Conservation (phyloP, 2,113 vertebrate genomes). For the Cavia aperea region DNA sequence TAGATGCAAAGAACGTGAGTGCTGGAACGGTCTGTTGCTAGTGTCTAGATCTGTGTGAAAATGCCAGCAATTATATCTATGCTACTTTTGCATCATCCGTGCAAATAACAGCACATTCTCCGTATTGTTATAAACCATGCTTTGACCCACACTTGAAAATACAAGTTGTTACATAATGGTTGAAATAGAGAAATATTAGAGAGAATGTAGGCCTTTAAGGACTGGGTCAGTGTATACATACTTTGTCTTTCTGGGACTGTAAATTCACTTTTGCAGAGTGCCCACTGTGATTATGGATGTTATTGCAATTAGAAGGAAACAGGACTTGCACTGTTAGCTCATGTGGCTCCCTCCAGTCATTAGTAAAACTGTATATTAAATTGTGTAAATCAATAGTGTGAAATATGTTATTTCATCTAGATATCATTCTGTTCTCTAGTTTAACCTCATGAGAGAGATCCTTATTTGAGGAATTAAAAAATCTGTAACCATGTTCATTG, state of each 20-base stretch:
- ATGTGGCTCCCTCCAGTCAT: neutral
- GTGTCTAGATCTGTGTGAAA: neutral
- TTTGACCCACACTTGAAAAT: conserved; percentile 15
- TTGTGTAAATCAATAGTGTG: neutral
- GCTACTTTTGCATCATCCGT: neutral
- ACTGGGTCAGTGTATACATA: neutral
- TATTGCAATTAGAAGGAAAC: neutral
- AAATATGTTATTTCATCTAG: neutral
- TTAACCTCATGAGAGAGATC: neutral
- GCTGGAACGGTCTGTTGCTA: neutral
- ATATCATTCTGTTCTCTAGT: neutral
- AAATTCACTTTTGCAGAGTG: neutral
- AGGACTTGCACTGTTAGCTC: neutral
- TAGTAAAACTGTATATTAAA: neutral
- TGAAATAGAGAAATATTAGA: neutral
- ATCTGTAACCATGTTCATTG: neutral
- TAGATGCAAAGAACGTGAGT: neutral
- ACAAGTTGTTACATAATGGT: neutral
- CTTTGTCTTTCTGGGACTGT: neutral
- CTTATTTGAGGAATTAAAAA: conserved; percentile 11
- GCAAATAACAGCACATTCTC: neutral
- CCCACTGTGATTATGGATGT: neutral
- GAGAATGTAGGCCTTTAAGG: neutral
- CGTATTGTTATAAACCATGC: neutral
- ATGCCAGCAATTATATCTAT: neutral